Evolutionary conservation across 35 echinoderm and acorn worm species (phyloP), one percentile per base, ranked within the genome.

Genomic region (Anneissia japonica): DNA sequence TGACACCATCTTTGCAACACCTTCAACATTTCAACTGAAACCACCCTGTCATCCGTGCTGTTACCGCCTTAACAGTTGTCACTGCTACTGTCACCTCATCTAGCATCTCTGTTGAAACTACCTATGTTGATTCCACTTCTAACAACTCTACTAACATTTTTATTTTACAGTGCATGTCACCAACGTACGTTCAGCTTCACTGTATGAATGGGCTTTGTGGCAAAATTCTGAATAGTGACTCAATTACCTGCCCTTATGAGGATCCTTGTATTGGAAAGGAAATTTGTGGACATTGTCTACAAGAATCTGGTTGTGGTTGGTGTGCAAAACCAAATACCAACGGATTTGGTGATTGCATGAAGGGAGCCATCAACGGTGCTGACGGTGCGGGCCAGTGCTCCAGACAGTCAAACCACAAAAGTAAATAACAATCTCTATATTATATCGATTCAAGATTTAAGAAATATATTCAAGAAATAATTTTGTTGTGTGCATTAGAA

Each of bases 301-400:
- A 82, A 32, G 89, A 94, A 46, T 82, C 91, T 35, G 88, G 88
- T 16, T 97, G 95, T 84, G 95, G 95, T 0, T 99, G 96, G 96
- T 99, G 96, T 38, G 75, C 92, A 0, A 39, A 94, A 6, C 86
- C 85, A 0, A 75, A 39, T 40, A 43, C 74, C 43, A 83, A 93
- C 38, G 89, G 92, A 4, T 85, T 80, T 16, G 96, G 96, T n/a
- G 87, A 94, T 16, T 99, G 96, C 51, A 79, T 99, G 85, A 83
- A 87, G 21, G 96, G 96, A 26, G 92, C 81, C 3, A 39, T 94
- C 11, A 36, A 90, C 46, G 88, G 83, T 21, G 89, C 96, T 17
- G 51, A 72, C 0, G 64, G 80, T 79, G n/a, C n/a, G n/a, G 92
- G 92, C 28, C 37, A 74, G 11, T 94, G 94, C 51, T 64, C 26